Evolutionary conservation across 2,888 invertebrate genomes (phyloP).

Genomic region (Phortica magna): DNA sequence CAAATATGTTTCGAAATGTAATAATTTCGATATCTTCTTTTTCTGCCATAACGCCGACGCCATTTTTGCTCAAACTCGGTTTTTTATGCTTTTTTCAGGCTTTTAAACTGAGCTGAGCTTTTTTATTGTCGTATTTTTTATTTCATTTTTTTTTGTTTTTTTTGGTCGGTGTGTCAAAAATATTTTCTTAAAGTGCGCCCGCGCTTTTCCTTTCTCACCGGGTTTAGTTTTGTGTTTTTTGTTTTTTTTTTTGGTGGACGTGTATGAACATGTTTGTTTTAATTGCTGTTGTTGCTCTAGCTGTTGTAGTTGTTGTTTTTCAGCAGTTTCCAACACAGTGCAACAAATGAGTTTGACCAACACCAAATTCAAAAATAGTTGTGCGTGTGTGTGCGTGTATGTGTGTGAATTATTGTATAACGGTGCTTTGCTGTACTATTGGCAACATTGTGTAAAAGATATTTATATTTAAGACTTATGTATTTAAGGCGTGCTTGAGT

Average conservation of each 20-base stretch:
- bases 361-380: neutral
- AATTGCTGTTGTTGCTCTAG: slow-evolving; percentile 49
- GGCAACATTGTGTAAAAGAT: neutral
- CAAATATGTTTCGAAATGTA: slow-evolving; percentile 59
- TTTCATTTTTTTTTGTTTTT: slow-evolving; percentile 36
- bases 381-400: neutral
- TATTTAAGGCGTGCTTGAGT: slow-evolving; percentile 23
- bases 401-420: slow-evolving; percentile 7
- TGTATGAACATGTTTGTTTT: neutral
- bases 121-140: slow-evolving; percentile 3
- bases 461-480: slow-evolving; percentile 8
- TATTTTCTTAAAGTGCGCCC: neutral
- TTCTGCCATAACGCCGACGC: slow-evolving; percentile 28
- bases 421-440: slow-evolving; percentile 53
- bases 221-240: slow-evolving; percentile 34
- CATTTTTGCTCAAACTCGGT: neutral
- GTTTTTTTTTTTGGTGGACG: slow-evolving; percentile 31
- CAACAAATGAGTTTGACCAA: neutral
- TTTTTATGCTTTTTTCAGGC: neutral
- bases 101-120: neutral
- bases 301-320: slow-evolving; percentile 50
- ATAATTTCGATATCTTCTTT: slow-evolving; percentile 39
- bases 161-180: slow-evolving; percentile 30
- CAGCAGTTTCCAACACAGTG: neutral
- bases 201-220: neutral